Conservation (phyloP, 2,888 invertebrate genomes). For the Lobophora halterata region DNA sequence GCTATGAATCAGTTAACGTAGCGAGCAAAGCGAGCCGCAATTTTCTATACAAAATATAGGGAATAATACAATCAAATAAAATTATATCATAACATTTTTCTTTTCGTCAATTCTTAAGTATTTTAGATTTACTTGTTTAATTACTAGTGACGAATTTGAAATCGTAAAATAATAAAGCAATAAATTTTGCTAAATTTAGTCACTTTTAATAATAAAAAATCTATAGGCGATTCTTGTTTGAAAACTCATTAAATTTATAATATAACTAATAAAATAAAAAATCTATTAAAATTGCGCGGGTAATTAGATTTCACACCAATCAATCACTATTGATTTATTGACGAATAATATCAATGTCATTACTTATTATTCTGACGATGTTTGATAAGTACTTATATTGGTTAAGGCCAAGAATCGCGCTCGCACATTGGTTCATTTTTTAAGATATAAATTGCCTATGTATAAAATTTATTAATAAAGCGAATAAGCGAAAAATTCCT, state of each 20-base stretch:
- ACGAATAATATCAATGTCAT: constrained; percentile 3
- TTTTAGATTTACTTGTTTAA: neutral
- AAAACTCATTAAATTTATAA: constrained; percentile 4
- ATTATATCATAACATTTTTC: no score
- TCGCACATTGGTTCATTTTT: no score
- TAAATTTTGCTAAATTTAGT: constrained; percentile 12
- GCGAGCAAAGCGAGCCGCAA: no score
- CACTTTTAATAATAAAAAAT: constrained; percentile 14
- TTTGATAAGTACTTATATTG: no score
- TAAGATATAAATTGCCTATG: no score
- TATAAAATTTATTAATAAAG: no score
- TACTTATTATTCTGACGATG: constrained; percentile 4
- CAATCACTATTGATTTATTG: constrained; percentile 19
- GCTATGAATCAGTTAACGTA: no score
- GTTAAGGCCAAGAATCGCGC: no score
- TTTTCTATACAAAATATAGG: no score
- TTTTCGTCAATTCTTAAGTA: neutral
- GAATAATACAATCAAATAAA: no score
- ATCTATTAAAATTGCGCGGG: constrained; percentile 3
- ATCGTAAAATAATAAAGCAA: constrained; percentile 12
- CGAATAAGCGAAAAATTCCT: no score
- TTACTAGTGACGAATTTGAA: neutral
- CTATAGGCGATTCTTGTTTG: constrained; percentile 16
- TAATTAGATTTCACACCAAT: constrained; percentile 22
- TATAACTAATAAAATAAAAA: constrained; percentile 14